These are phyloP conservation scores for Odontocolon sp. DNA, from an alignment of 2,888 invertebrate genomes.

Conservation along the genomic window DNA sequence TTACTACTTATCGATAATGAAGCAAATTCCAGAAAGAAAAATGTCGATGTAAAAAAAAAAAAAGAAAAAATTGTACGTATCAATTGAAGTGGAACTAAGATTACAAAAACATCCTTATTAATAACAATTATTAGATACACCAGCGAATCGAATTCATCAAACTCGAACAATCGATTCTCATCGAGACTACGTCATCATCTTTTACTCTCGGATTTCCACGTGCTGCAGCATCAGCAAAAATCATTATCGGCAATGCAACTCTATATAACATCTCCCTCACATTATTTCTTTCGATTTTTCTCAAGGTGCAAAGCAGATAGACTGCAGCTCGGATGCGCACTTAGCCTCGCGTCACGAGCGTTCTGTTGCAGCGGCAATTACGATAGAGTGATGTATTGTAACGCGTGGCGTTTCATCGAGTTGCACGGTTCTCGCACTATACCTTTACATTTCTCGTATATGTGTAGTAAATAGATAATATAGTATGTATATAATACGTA, in stretches of 20 bases:
- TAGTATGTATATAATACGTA: not conserved
- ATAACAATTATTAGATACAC: too few relatives aligned
- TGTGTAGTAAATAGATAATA: constrained; percentile 16
- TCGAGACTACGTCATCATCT: too few relatives aligned
- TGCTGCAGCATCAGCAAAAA: not conserved
- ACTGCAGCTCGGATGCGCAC: constrained; percentile 18
- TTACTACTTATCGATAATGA: not conserved
- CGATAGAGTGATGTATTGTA: constrained; percentile 31
- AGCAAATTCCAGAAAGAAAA: not conserved
- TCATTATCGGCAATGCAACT: constrained; percentile 1
- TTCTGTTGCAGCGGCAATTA: constrained; percentile 37
- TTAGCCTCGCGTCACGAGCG: constrained; percentile 29
- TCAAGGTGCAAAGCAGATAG: not conserved
- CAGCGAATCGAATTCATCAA: too few relatives aligned
- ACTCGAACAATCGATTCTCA: too few relatives aligned
- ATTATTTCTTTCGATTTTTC: constrained; percentile 13
- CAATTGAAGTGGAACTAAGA: too few relatives aligned
- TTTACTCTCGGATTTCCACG: not conserved
- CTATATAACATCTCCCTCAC: not conserved
- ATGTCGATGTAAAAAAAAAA: not conserved
- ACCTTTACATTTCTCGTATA: constrained; percentile 20
- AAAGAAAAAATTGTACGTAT: not conserved
- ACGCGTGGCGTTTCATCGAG: constrained; percentile 41
- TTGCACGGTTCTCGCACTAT: constrained; percentile 6
- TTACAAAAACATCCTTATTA: too few relatives aligned